Conservation (phyloP, 2,113 vertebrate genomes). For the Xiphophorus hellerii region DNA sequence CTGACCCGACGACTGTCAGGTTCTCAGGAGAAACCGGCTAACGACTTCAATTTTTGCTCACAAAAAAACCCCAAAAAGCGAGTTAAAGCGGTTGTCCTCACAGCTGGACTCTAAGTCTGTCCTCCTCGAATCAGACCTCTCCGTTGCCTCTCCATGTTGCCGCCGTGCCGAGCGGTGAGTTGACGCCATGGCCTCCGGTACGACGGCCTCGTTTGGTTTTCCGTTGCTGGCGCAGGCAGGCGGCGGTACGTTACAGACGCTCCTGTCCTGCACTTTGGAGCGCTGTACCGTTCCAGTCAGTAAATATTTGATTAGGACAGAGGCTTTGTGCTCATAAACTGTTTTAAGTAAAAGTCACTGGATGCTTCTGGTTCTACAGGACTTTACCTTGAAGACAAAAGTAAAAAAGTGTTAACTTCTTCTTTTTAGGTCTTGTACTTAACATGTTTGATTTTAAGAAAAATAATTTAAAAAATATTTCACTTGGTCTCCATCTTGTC, state of each 20-base stretch:
- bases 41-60: slow-evolving; percentile 55
- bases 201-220: slow-evolving; percentile 60
- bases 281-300: slow-evolving; percentile 28
- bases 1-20: slow-evolving; percentile 33
- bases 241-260: slow-evolving; percentile 18
- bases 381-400: not conserved
- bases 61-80: not conserved
- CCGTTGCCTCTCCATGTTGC: slow-evolving; percentile 15
- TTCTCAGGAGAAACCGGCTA: slow-evolving; percentile 42
- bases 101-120: slow-evolving; percentile 2
- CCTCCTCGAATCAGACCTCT: slow-evolving; percentile 48
- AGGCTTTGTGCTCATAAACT: slow-evolving; percentile 26
- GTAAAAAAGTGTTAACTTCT: not conserved
- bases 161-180: slow-evolving; percentile 1
- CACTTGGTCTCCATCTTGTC: not conserved
- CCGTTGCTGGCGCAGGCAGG: slow-evolving; percentile 37
- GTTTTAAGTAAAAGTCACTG: too few species aligned
- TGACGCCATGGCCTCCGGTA: slow-evolving; percentile 28
- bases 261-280: slow-evolving; percentile 11
- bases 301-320: slow-evolving; percentile 64
- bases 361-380: too few species aligned
- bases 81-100: slow-evolving; percentile 43
- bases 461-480: not conserved
- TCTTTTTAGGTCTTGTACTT: not conserved
- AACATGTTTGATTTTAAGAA: not conserved